Evolutionary conservation across 2,113 vertebrate genomes (phyloP).

Genomic region (Pangasianodon hypophthalmus): DNA sequence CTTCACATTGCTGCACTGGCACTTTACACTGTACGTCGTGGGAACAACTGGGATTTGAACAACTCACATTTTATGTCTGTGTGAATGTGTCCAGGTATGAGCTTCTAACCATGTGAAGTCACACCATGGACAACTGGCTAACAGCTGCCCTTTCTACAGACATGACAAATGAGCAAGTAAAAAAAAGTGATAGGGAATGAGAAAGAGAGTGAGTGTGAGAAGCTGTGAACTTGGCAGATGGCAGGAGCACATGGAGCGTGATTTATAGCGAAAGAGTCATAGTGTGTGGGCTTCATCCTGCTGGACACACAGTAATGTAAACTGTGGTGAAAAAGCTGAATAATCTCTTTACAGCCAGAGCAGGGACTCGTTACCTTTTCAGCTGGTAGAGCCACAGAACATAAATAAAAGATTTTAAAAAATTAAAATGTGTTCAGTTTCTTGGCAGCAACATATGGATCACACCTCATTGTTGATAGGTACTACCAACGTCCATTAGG

Average conservation of each 20-base stretch:
- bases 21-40: neutral
- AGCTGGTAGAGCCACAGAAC: too few relatives aligned
- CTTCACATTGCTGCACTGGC: neutral
- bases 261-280: constrained; percentile 38
- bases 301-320: neutral
- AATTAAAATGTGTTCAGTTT: neutral
- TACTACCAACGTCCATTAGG: neutral
- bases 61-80: neutral
- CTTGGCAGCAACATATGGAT: neutral
- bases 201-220: neutral
- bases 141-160: constrained; percentile 6
- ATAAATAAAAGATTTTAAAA: neutral
- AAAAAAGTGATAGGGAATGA: neutral
- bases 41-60: neutral
- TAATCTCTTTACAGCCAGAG: neutral
- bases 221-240: constrained; percentile 38
- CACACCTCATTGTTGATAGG: neutral
- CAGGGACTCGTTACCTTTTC: neutral
- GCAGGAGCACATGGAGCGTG: constrained; percentile 27
- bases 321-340: neutral
- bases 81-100: neutral
- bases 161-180: neutral
- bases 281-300: constrained; percentile 32
- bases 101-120: neutral
- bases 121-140: neutral